phyloP scores from a whole-genome alignment of 2,797 vertebrate species.

The Leucoraja ocellata region DNA sequence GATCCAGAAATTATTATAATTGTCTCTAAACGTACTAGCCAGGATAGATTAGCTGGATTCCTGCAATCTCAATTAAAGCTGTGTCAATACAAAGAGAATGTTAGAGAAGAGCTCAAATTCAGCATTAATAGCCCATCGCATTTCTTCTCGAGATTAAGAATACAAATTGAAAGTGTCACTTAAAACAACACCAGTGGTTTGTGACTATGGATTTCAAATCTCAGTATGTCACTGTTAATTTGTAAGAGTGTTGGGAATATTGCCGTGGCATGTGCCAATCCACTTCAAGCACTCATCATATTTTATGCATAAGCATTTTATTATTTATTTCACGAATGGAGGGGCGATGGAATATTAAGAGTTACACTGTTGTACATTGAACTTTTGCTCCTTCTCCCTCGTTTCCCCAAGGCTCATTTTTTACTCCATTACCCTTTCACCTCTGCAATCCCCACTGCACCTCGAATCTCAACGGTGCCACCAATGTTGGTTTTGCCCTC shows the following conservation, averaged over 20 bases:
- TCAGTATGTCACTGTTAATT: constrained; percentile 29
- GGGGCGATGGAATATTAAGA: background rate
- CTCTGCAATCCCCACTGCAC: background rate
- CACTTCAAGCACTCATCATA: constrained; percentile 9
- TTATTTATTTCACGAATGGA: background rate
- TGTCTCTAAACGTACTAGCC: background rate
- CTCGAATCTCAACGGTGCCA: background rate
- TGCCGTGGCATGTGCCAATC: constrained; percentile 23
- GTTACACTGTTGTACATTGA: no score
- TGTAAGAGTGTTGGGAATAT: constrained; percentile 15
- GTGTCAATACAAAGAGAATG: background rate
- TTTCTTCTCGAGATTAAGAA: background rate
- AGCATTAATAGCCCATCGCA: background rate
- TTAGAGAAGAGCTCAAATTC: constrained; percentile 3
- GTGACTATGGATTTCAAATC: constrained; percentile 27
- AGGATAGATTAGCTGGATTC: background rate
- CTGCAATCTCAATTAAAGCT: constrained; percentile 16
- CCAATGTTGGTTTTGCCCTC: background rate
- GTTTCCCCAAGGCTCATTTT: background rate
- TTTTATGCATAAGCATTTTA: constrained; percentile 24
- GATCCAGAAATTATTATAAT: background rate
- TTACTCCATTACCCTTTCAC: background rate
- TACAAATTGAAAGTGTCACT: constrained; percentile 32
- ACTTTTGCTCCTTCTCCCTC: background rate
- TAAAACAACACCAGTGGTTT: constrained; percentile 4